Evolutionary conservation across 2,888 invertebrate species (phyloP), one percentile per base, ranked within the genome.

Genomic region (Acanthopleura granulata): DNA sequence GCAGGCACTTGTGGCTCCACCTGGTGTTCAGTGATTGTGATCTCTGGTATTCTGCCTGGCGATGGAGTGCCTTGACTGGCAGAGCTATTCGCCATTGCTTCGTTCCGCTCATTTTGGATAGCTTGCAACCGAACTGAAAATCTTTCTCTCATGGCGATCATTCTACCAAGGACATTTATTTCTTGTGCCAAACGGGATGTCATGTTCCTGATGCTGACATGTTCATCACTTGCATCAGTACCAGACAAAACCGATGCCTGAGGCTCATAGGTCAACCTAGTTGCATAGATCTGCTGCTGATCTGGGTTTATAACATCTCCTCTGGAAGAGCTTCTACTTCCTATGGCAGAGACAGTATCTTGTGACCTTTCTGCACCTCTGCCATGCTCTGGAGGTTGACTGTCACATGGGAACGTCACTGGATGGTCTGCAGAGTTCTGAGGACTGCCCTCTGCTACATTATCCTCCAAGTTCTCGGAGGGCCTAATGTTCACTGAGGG

Each of bases 161-260:
- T 84, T 66, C 86, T 76, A 76, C 85, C 83, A 16, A 86, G 76
- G 74, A 84, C 84, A 40, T 80, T 81, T 79, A 86, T 84, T 79
- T 86, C 83, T 30, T 79, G 78, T 74, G 83, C 83, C 49, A 84
- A 79, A 57, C 82, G 78, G 25, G 81, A 79, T 14, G 84, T 84
- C 74, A 84, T 82, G 0, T 79, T 77, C 3, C 71, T 40, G 3
- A 71, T 71, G n/a, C 27, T 27, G 15, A 25, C 49, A 49, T 71
- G 71, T 27, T 71, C 71, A 49, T 71, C 71, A 66, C 16, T 25
- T 6, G 18, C 27, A 18, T 66, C 25, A 25, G 6, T 16, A 27
- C 16, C n/a, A 18, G 22, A n/a, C 12, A 57, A 57, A 57, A 22
- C 22, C 6, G 18, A 6, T 18, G 12, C 57, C 22, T n/a, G 22